Base-by-base conservation (phyloP, 2,797 vertebrate species). In the Glyptemys insculpta region DNA sequence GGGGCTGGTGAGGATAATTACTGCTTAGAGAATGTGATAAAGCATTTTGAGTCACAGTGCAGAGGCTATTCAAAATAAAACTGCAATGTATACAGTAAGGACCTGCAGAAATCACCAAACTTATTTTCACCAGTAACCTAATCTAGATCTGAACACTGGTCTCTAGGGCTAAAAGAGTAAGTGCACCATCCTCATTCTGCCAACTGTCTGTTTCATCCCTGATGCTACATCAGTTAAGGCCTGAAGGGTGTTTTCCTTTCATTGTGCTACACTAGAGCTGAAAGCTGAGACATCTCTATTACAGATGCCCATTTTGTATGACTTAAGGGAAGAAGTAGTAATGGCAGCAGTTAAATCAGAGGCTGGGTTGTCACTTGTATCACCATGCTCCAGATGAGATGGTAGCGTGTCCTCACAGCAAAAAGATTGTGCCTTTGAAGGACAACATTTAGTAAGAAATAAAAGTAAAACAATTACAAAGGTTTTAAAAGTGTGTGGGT, bases 381-480 rank as follows among this genome's bases (percentile, higher is more conserved):
- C 37, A 72, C n/a, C 21, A 23, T 72, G n/a, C 37, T 72, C n/a
- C n/a, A 41, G 65, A 5, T 23, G 37, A 68, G 19, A 41, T 21
- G 21, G 65, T 23, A 21, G 19, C 21, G 10, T 41, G 8, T 41
- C 18, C 21, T 72, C 65, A 41, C n/a, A 72, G 34, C 65, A 68
- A 72, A 37, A 72, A 23, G n/a, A 72, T 41, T 72, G n/a, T 72
- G n/a, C n/a, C n/a, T 41, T 21, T 23, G n/a, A 62, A 72, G 65
- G 37, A 41, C n/a, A 21, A 12, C 21, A 41, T 37, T 37, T 72
- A 23, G 19, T 41, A 18, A 41, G 65, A 83, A 94, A 95, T 94
- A 85, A 93, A 94, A 87, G 82, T 96, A 91, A 92, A 97, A 92
- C 95, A 96, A 81, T 96, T 91, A 74, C 74, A 94, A 84, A 84